These are phyloP conservation scores for Epinephelus lanceolatus DNA, from an alignment of 2,113 vertebrate species.

Conservation along the genomic window DNA sequence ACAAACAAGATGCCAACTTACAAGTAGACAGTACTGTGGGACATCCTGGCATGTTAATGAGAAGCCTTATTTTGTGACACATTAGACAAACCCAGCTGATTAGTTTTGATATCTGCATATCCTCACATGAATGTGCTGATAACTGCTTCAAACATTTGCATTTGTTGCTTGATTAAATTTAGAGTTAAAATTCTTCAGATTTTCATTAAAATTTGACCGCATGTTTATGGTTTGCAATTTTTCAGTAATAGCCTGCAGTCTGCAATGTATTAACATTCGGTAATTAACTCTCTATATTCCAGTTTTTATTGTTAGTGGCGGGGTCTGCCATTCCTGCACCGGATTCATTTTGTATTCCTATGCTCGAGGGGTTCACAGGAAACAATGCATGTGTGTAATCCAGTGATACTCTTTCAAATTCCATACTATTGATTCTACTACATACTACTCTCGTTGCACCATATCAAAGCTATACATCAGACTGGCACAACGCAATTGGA, in stretches of 20 bases:
- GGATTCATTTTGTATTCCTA: neutral
- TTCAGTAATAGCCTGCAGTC: no score
- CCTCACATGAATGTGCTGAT: neutral
- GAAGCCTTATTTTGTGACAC: neutral
- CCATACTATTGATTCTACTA: no score
- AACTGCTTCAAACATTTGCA: neutral
- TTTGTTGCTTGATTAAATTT: neutral
- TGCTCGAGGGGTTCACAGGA: no score
- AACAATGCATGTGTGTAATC: no score
- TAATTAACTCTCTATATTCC: neutral
- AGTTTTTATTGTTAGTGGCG: neutral
- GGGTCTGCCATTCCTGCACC: neutral
- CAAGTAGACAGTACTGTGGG: neutral
- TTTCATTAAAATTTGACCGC: neutral
- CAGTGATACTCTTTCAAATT: no score
- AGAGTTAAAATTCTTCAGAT: neutral
- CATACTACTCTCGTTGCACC: no score
- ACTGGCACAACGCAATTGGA: no score
- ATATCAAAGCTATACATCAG: no score
- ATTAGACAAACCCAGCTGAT: neutral
- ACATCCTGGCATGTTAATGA: neutral
- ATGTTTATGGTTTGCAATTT: neutral
- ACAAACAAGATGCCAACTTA: constrained; percentile 37
- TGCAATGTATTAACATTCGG: neutral
- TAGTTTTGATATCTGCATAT: neutral